Evolutionary conservation across 2,113 vertebrate species (phyloP), one percentile per base, ranked within the genome.

Genomic region (Lipotes vexillifer): DNA sequence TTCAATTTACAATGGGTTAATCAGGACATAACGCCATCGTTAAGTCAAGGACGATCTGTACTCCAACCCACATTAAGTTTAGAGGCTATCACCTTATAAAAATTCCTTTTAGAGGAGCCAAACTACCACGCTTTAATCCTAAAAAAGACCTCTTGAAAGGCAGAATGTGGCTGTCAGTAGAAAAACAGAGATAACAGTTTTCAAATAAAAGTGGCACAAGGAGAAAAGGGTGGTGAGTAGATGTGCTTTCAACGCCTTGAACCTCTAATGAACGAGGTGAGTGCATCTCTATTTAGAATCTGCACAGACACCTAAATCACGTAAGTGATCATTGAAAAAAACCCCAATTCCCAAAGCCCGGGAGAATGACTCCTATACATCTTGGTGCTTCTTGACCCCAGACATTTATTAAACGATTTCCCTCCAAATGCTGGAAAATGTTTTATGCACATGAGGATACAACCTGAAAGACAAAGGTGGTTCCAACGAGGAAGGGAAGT

Each of bases 21-120:
- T 29, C 7, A 8, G 72, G 25, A 46, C 27, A 15, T 4, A 33
- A 27, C 2, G 15, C 15, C 74, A 77, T 33, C 9, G 5, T 31
- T 41, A 18, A 20, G 80, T 41, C 36, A 14, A 44, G 80, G 80
- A 49, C 15, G 65, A 33, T 8, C 29, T 31, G 65, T 6, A 23
- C 9, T 0, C 7, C 0, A 2, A 21, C 6, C 72, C 31, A 6
- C n/a, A 20, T 14, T 12, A 2, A 23, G 18, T 5, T 7, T 20
- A 84, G 86, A 74, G 29, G 20, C 65, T 9, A 25, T 0, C 6
- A 46, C n/a, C 68, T 86, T 23, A 38, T 15, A 33, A 23, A 77
- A 55, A 25, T 21, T 25, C 31, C 66, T 63, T 38, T 65, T 6
- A 14, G 14, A 38, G 68, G 29, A 75, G 46, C 55, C 55, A 52